Evolutionary conservation across 1,140 invertebrate genomes (phyloP).

Genomic region (Diabrotica undecimpunctata): DNA sequence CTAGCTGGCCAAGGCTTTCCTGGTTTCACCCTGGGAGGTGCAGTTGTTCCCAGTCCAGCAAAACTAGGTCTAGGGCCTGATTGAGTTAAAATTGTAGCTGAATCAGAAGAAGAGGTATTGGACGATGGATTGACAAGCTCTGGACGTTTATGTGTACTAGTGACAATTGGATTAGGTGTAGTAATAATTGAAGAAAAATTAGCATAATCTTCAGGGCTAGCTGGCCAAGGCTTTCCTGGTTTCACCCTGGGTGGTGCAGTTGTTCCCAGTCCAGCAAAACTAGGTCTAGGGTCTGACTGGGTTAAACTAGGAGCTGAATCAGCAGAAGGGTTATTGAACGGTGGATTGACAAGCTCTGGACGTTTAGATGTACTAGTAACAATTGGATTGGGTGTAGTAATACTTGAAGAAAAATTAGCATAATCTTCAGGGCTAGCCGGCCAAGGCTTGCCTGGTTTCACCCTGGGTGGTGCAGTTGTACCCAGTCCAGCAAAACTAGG

Average conservation of each 20-base stretch:
- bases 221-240: constrained; percentile 22
- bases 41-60: constrained; percentile 6
- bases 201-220: constrained; percentile 11
- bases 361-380: background rate
- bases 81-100: background rate
- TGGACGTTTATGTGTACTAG: background rate
- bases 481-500: constrained; percentile 17
- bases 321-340: background rate
- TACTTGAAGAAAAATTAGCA: background rate
- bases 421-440: constrained; percentile 19
- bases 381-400: background rate
- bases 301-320: background rate
- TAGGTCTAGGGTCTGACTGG: background rate
- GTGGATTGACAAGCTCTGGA: background rate
- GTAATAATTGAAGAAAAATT: background rate
- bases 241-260: background rate
- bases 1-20: constrained; percentile 21
- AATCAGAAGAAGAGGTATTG: background rate
- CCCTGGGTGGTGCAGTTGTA: background rate
- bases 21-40: background rate
- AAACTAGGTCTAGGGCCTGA: constrained; percentile 15
- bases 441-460: constrained; percentile 19
- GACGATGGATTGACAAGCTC: background rate
- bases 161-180: background rate
- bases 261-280: background rate